Base-by-base conservation (phyloP, 2,797 vertebrate species). In the Girardinus metallicus region DNA sequence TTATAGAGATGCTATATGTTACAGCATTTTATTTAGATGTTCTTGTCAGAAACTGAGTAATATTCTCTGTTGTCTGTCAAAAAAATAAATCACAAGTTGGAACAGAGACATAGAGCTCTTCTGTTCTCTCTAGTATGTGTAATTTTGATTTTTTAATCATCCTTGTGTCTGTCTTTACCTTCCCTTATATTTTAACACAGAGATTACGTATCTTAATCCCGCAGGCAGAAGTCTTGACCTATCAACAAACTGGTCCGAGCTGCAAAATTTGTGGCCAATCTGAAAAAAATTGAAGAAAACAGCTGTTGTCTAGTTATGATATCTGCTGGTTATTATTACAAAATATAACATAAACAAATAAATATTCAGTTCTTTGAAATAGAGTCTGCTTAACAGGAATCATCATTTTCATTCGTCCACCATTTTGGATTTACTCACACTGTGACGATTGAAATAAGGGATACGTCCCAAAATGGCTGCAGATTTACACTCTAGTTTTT, bases 391-490 rank as follows among this genome's bases (percentile, higher is more conserved):
- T 47, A 23, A 51, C 49, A 51, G 21, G 49, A 51, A 73, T 23
- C n/a, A 6, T 46, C 46, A 12, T 71, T 66, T 16, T 11, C 64
- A 85, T 81, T 81, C n/a, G 62, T 75, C 89, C 80, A 3, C 91
- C 91, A 92, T 94, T 89, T 94, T 91, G 86, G 75, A 55, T 77
- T 75, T 75, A 26, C 44, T 77, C 55, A 88, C 90, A 90, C 49
- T 72, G n/a, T 91, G 87, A 91, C 57, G 73, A 86, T 71, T 80
- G 60, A 86, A 72, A 91, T 82, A 91, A 85, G 0, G 31, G 46
- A 79, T 80, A 49, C 80, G 86, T 83, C 75, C 76, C 80, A 92
- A 95, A 92, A 95, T 95, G 94, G 94, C 85, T 0, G 73, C 79
- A 60, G 80, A 91, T 88, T 90, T 89, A 87, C 83, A 44, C 43